A percentile compares a stretch with the other conserved stretches of the same genome.
These are phyloP conservation scores for Ursus arctos DNA, from an alignment of 2,113 vertebrate genomes.

Conservation along the genomic window DNA sequence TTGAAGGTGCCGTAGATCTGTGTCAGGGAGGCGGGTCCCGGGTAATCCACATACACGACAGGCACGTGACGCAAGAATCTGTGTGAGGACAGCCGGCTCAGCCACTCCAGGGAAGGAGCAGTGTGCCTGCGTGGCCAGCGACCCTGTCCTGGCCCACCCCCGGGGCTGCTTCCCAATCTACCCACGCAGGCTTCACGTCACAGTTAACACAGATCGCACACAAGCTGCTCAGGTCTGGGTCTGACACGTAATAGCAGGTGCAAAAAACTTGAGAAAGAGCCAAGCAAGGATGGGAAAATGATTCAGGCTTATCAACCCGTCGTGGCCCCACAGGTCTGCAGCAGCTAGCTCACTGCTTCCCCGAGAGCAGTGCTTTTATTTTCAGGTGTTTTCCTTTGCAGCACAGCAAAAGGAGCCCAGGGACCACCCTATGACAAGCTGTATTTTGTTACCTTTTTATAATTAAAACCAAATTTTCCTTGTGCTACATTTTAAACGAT, in stretches of 20 bases:
- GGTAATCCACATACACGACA: conserved; percentile 99
- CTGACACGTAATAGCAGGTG: accelerated
- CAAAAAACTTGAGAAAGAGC: accelerated
- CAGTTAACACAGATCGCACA: accelerated
- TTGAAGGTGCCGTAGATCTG: conserved; percentile 99
- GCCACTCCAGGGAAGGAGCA: accelerated
- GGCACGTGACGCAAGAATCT: conserved; percentile 98
- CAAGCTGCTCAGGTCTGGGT: neutral
- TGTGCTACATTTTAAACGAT: accelerated
- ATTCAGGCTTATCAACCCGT: neutral
- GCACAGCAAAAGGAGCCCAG: neutral
- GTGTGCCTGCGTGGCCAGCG: accelerated
- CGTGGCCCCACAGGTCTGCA: no score
- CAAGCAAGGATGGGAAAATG: neutral
- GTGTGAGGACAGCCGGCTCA: neutral
- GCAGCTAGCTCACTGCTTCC: accelerated
- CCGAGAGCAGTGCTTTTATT: accelerated
- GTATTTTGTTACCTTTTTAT: neutral
- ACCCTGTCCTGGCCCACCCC: neutral
- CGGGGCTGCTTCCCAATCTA: neutral
- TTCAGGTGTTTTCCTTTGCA: neutral
- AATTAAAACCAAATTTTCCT: no score
- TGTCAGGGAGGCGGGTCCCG: conserved; percentile 97
- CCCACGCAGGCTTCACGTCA: accelerated
- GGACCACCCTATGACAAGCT: accelerated